Evolutionary conservation across 2,888 invertebrate genomes (phyloP), one percentile per base, ranked within the genome.

Genomic region (Dione vanillae): DNA sequence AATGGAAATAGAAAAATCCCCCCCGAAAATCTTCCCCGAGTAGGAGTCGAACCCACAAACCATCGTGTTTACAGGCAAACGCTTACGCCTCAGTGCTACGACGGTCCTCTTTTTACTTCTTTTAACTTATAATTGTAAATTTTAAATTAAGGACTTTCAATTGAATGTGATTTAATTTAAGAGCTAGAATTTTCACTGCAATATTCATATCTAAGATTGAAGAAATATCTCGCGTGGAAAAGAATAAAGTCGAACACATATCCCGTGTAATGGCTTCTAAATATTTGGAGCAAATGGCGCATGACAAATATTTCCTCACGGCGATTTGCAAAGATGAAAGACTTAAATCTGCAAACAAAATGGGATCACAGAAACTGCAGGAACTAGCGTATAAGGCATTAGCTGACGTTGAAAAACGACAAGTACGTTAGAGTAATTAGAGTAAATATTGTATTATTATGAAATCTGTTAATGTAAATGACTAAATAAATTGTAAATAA

Each of bases 251-350:
- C 62, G 82, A 88, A 69, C 87, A 87, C 81, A 89, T 90, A 78
- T 88, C 87, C 69, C 87, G 90, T 59, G 79, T 92, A 82, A 91
- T 93, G 91, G 87, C 91, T 64, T 91, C 91, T 62, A 91, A 91
- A 83, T 93, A 92, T 85, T 86, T 93, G 82, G 88, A 89, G 76
- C 85, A 90, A 82, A 93, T 93, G 92, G 91, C 92, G 65, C 90
- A 92, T 77, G 92, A 93, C 82, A 92, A 92, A 84, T 85, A 92
- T 83, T 93, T 92, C 77, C 85, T 92, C 74, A 88, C 83, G 61
- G 84, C 83, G 58, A 78, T 92, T 67, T 85, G 88, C 80, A 90
- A 88, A 78, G 92, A 93, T 77, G 92, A 92, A 69, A 80, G 92
- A 73, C 79, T 93, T 73, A 74, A 72, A 49, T 92, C 91, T 1